Base-by-base conservation (phyloP, 2,888 invertebrate species). In the Acrobeloides nanus region DNA sequence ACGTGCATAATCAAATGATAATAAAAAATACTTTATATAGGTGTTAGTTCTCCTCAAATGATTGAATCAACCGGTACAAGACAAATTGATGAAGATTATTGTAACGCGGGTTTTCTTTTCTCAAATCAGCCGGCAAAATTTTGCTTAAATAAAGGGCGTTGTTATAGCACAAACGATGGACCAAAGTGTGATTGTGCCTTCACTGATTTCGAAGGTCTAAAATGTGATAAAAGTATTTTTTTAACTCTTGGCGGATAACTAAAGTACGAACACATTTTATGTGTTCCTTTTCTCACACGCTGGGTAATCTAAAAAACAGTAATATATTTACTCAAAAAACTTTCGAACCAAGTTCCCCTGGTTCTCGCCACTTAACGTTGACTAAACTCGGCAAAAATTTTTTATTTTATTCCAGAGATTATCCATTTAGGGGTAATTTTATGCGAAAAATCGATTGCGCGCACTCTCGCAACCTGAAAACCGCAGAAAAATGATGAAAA, bases 71-170 rank as follows among this genome's bases (percentile, higher is more conserved):
- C 75, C 49, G 80, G 80, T 38, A 73, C 66, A 12, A 51, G 74
- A 21, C 63, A 66, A 39, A 71, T 61, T 76, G 64, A 81, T 81
- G 55, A 85, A 84, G 75, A 70, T 54, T 60, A 83, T 83, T 72
- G 87, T 86, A 74, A 51, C 85, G 75, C 81, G 85, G 1, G 37
- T 29, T 25, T 23, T 26, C 23, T 17, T 10, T 4, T 26, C 10
- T 21, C 15, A 26, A 23, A 23, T 21, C 26, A 10, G 4, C 17
- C 12, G 21, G 2, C n/a, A 15, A 7, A 25, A 8, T 62, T 47
- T n/a, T 95, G 93, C 76, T 85, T 87, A 74, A 88, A 93, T 72
- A 87, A 87, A 3, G 93, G 92, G 15, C 85, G 88, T 64, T 95
- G 93, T 80, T 88, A 90, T 78, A 88, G 87, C 64, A 89, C 89